Evolutionary conservation across 2,888 invertebrate genomes (phyloP), one percentile per base, ranked within the genome.

Genomic region (Pediacus dermestoides): DNA sequence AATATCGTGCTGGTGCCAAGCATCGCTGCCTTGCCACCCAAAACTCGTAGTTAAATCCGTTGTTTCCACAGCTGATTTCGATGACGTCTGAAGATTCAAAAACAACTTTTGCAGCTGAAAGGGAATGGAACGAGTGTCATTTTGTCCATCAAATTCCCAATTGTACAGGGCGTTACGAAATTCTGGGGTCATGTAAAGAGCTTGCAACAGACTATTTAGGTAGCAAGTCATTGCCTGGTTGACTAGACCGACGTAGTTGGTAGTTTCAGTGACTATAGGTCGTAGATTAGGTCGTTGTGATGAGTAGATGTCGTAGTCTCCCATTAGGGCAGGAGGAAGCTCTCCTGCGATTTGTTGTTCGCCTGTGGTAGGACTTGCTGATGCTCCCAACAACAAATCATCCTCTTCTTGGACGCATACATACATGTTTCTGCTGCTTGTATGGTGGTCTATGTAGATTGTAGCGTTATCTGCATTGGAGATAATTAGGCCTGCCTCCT

Each of bases 171-270:
- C 87, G 70, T 92, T 92, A 22, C 91, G 75, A 64, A 92, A 92
- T 68, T 92, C 91, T 1, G 92, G 92, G 1, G 91, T 92, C 89
- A 92, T 92, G 61, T 78, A 92, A 3, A 92, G 72, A 0, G 90
- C 86, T 70, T 92, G 92, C 13, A 92, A 71, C 28, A 92, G 72
- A 68, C 89, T 89, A 70, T 92, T 92, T 39, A 92, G 73, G 64
- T 92, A 92, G 64, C 92, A 92, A 0, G 91, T 92, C 90, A 91
- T 92, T 1, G 90, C 90, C 67, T 90, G 88, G 67, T 90, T 90
- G 4, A 89, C 88, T 32, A 90, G 72, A 18, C 89, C 90, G 6
- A 88, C 86, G 66, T 83, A 87, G 41, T 60, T 65, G 18, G 55
- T 51, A 7, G 56, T 45, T 36, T 61, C 63, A 12, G 40, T 44